phyloP scores from a whole-genome alignment of 2,797 vertebrate genomes.

The Galaxias olidus region DNA sequence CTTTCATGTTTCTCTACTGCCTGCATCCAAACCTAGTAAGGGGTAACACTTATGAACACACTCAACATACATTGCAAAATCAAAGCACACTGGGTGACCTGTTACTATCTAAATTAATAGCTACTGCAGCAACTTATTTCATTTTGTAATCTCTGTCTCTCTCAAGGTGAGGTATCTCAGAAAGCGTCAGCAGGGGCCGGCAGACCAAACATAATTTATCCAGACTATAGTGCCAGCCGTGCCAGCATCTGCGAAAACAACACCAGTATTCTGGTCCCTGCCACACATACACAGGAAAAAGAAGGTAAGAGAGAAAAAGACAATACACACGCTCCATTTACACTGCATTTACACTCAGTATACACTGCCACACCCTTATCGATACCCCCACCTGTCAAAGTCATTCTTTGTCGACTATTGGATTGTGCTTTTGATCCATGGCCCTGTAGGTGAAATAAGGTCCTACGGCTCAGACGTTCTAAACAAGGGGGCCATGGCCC shows the following conservation, averaged over 20 bases:
- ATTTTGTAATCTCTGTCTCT: neutral
- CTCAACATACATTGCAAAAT: too few species aligned
- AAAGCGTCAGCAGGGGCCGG: constrained; percentile 66
- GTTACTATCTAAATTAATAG: neutral
- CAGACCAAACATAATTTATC: constrained; percentile 81
- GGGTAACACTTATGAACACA: constrained; percentile 22
- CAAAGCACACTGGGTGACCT: neutral
- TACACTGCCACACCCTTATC: too few species aligned
- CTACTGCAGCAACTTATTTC: neutral
- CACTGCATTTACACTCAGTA: too few species aligned
- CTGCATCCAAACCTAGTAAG: constrained; percentile 85
- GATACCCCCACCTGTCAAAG: too few species aligned
- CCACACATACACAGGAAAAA: constrained; percentile 39
- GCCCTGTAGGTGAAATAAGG: too few species aligned
- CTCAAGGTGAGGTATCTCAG: constrained; percentile 79
- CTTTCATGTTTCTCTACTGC: constrained; percentile 76
- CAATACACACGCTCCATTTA: neutral
- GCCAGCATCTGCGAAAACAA: constrained; percentile 68
- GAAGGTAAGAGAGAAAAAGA: constrained; percentile 44
- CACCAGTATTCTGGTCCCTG: constrained; percentile 50
- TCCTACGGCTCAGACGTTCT: too few species aligned
- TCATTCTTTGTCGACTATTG: too few species aligned
- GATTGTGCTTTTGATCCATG: too few species aligned
- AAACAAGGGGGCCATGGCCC: too few species aligned
- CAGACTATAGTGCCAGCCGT: constrained; percentile 74